Conservation (phyloP, 2,888 invertebrate species). For the Ceratothoa steindachneri region DNA sequence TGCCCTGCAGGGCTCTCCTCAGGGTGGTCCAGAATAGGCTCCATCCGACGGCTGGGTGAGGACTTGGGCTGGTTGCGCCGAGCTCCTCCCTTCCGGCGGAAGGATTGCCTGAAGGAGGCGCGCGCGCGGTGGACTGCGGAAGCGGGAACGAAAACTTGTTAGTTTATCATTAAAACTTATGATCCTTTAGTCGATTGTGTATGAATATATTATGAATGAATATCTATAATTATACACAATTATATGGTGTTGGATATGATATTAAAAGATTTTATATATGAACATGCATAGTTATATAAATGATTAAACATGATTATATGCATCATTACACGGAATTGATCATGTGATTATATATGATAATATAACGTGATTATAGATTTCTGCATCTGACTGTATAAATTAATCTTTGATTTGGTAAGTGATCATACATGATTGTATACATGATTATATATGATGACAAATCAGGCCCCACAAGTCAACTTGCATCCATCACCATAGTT, state of each 20-base stretch:
- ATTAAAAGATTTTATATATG: background rate
- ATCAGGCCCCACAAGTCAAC: too few species aligned
- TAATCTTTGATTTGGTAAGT: too few species aligned
- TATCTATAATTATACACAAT: background rate
- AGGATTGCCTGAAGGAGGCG: slow-evolving; percentile 51
- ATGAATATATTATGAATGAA: background rate
- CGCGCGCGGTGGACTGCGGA: slow-evolving; percentile 63
- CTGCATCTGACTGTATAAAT: too few species aligned
- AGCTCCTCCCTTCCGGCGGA: slow-evolving; percentile 22
- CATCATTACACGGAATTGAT: background rate
- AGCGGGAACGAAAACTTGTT: background rate
- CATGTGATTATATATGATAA: background rate
- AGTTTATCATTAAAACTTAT: background rate
- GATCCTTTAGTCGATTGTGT: background rate
- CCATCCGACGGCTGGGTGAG: slow-evolving; percentile 28
- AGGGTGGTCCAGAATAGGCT: slow-evolving; percentile 35
- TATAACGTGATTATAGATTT: too few species aligned
- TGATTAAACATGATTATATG: background rate
- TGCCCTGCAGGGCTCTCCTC: slow-evolving; percentile 7
- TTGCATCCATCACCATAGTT: too few species aligned
- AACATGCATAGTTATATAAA: background rate
- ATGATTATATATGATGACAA: too few species aligned
- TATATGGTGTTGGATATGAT: background rate
- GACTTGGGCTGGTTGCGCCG: slow-evolving; percentile 4
- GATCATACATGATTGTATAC: too few species aligned